Base-by-base conservation (phyloP, 2,113 vertebrate genomes). In the Pterocles burchelli region DNA sequence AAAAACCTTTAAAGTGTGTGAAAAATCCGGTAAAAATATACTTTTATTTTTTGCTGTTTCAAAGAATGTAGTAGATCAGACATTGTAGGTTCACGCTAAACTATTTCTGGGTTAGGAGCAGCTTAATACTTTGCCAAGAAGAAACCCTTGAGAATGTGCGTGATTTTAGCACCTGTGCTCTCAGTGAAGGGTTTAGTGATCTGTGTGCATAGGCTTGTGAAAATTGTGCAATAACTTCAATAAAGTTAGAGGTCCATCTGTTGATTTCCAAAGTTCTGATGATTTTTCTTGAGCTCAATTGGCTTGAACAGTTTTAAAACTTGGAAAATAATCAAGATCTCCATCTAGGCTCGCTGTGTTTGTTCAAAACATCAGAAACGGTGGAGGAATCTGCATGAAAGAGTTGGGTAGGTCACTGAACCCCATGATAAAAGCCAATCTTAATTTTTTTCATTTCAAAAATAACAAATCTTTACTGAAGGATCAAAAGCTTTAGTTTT, bases 301-400 rank as follows among this genome's bases (percentile, higher is more conserved):
- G 95, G 94, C 70, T 98, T 97, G 85, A 97, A 90, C 59, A 94
- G 88, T 55, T 89, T 74, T 52, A 97, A 92, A 81, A 94, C 48
- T 38, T 93, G 95, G 66, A 98, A 89, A 57, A 85, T 90, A 95
- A 98, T 87, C 55, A 98, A 81, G 78, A 25, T 97, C 95, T 66
- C 96, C 94, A 85, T 94, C 91, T 65, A 97, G 96, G 92, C 90
- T 98, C 19, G 19, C 92, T 97, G 48, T 97, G 94, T 93, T 96
- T 97, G 94, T 96, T 97, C 96, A 98, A 90, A 98, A 92, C 83
- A 96, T 96, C 87, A 98, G n/a, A 45, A 98, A 95, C 86, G 97
- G 96, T 45, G 76, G 76, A n/a, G 71, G 95, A 95, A 90, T 94
- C 98, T 98, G 94, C 13, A 82, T 58, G 68, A 88, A 72, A 87